These are phyloP conservation scores for Ectemnius cavifrons DNA, from an alignment of 2,888 invertebrate species.

Conservation along the genomic window DNA sequence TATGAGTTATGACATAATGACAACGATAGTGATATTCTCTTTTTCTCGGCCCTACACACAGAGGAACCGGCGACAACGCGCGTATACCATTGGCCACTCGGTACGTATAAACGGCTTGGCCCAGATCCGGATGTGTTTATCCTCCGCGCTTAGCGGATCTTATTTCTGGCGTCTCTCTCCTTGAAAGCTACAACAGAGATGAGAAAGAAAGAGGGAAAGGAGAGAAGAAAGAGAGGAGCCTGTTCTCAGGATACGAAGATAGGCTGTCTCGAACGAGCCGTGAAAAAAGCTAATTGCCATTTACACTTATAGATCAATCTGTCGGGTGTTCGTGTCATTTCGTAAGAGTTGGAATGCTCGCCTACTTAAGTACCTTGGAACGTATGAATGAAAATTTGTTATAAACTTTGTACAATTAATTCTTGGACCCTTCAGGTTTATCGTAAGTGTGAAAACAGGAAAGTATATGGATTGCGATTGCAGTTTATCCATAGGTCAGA, in stretches of 20 bases:
- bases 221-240: too few relatives aligned
- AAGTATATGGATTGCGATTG: too few relatives aligned
- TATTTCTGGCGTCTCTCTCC: slow-evolving; percentile 66
- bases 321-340: neutral
- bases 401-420: too few relatives aligned
- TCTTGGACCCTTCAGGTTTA: too few relatives aligned
- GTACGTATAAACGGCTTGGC: slow-evolving; percentile 64
- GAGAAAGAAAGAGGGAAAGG: neutral
- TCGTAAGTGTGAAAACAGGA: too few relatives aligned
- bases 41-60: slow-evolving; percentile 21
- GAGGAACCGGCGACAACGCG: slow-evolving; percentile 59
- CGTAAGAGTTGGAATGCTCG: slow-evolving; percentile 6
- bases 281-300: slow-evolving; percentile 4
- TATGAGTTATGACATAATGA: slow-evolving; percentile 57
- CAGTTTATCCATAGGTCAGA: too few relatives aligned
- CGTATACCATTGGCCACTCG: slow-evolving; percentile 44
- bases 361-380: neutral
- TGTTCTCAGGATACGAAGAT: neutral
- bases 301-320: neutral
- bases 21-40: slow-evolving; percentile 12
- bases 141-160: slow-evolving; percentile 58
- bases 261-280: neutral
- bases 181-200: slow-evolving; percentile 56
- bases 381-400: neutral
- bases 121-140: slow-evolving; percentile 63